Percentiles rank a stretch among this genome's conserved stretches.
These are phyloP conservation scores for Bombyx huttoni DNA, from an alignment of 2,888 invertebrate genomes.

Conservation along the genomic window DNA sequence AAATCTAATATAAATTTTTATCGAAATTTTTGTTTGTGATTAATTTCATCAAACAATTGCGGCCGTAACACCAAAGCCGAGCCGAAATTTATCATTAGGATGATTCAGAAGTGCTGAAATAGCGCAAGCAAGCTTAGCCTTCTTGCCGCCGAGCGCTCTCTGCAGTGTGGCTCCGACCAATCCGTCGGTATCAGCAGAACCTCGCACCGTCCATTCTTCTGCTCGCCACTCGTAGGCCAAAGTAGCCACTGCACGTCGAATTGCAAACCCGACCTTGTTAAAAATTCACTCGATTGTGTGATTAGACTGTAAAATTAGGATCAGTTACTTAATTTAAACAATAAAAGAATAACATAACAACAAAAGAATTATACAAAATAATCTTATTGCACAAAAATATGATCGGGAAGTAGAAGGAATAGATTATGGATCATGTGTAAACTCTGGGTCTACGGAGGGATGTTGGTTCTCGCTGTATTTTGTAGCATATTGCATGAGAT, in stretches of 20 bases:
- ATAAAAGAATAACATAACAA: too few species aligned
- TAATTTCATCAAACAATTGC: constrained; percentile 27
- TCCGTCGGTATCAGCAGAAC: constrained; percentile 57
- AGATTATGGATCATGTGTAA: too few species aligned
- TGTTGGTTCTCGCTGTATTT: too few species aligned
- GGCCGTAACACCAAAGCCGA: constrained; percentile 57
- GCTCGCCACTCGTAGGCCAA: constrained; percentile 56
- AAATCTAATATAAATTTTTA: neutral
- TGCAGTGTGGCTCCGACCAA: constrained; percentile 57
- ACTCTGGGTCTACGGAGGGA: too few species aligned
- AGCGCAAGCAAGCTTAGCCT: constrained; percentile 46
- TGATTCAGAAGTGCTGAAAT: constrained; percentile 61
- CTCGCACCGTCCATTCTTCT: constrained; percentile 51
- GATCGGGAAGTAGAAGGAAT: too few species aligned
- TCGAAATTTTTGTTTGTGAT: too few species aligned
- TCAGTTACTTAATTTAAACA: too few species aligned
- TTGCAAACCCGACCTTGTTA: constrained; percentile 46
- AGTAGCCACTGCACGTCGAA: constrained; percentile 49
- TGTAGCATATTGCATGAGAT: too few species aligned
- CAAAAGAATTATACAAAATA: too few species aligned
- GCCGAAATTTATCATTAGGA: constrained; percentile 61
- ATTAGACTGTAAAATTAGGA: neutral
- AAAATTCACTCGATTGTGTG: neutral
- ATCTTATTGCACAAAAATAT: too few species aligned
- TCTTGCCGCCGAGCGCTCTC: constrained; percentile 44